These are phyloP conservation scores for Cheilosia scutellata DNA, from an alignment of 2,888 invertebrate species.

Conservation along the genomic window DNA sequence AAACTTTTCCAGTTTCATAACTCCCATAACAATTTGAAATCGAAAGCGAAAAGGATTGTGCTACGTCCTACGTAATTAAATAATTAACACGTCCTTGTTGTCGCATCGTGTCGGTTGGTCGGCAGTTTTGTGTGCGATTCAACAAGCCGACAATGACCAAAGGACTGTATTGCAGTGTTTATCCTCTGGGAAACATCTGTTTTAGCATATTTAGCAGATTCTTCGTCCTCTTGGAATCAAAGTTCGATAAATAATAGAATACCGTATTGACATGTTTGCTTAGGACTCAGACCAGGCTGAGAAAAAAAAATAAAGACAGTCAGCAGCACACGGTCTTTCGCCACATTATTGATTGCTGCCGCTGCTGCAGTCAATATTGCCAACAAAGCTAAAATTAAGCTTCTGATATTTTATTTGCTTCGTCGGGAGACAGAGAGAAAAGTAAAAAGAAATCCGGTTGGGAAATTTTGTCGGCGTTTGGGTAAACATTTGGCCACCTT, in stretches of 20 bases:
- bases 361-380: background rate
- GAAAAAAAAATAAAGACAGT: background rate
- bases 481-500: background rate
- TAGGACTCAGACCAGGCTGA: background rate
- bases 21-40: background rate
- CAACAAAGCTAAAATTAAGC: constrained; percentile 11
- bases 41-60: background rate
- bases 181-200: background rate
- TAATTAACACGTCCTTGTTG: background rate
- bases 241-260: background rate
- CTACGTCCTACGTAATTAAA: background rate
- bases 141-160: background rate
- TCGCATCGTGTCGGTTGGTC: no score
- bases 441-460: background rate
- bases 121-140: no score
- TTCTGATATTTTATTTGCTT: background rate
- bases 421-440: background rate
- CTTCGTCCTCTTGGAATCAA: background rate
- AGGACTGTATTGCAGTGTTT: background rate
- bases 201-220: background rate
- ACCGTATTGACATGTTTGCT: background rate
- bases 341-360: background rate
- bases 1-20: background rate
- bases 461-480: background rate
- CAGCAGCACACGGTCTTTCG: background rate